Evolutionary conservation across 1,140 invertebrate genomes (phyloP).

Genomic region (Globodera ellingtonae): DNA sequence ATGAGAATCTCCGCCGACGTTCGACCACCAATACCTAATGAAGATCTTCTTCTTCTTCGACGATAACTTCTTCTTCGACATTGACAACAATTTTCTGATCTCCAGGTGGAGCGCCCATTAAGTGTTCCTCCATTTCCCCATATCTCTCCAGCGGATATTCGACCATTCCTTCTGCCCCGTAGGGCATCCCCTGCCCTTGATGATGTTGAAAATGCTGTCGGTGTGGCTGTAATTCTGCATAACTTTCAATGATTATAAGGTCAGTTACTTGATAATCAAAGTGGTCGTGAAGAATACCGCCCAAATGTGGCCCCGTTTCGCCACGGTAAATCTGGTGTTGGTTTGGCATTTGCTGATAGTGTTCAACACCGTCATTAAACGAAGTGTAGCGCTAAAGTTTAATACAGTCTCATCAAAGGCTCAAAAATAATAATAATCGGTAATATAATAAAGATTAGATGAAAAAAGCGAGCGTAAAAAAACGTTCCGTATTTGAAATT

Average conservation of each 20-base stretch:
- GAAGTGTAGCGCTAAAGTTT: not conserved
- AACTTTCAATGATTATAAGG: not conserved
- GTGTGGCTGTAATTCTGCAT: not conserved
- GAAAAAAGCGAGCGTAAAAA: too few species aligned
- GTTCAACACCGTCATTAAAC: not conserved
- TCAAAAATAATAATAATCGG: too few species aligned
- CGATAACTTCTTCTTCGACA: not conserved
- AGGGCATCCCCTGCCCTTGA: not conserved
- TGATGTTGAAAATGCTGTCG: not conserved
- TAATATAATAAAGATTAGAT: too few species aligned
- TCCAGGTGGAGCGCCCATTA: not conserved
- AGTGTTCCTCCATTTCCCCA: not conserved
- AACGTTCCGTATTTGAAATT: too few species aligned
- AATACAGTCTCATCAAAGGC: too few species aligned
- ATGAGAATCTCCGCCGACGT: too few species aligned
- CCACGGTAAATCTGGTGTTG: not conserved
- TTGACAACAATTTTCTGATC: not conserved
- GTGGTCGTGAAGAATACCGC: not conserved
- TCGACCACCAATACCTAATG: too few species aligned
- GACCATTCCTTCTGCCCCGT: not conserved
- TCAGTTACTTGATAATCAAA: not conserved
- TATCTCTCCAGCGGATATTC: not conserved
- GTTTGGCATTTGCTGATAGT: not conserved
- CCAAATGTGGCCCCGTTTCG: not conserved
- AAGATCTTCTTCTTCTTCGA: not conserved